Conservation (phyloP, 92 coral and sea anemone species). For the Zoanthus solanderi region DNA sequence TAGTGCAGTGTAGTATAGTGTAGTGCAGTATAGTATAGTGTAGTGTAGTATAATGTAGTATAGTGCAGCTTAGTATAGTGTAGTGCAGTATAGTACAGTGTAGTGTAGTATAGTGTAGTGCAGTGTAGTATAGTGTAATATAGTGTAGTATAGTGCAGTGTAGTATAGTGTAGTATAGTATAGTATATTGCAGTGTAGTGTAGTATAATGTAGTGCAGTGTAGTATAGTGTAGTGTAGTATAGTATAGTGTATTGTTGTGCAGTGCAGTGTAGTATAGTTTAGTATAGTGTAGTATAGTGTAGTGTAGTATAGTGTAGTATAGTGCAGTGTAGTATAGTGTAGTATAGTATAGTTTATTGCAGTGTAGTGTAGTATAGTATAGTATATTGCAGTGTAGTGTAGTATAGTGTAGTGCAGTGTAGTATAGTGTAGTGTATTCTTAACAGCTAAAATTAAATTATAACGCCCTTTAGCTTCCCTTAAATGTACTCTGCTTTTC, state of each 20-base stretch:
- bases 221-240: not conserved
- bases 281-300: constrained; percentile 9
- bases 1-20: not conserved
- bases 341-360: no score
- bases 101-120: not conserved
- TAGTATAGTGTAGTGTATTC: no score
- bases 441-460: no score
- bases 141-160: not conserved
- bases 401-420: no score
- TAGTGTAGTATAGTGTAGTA: constrained; percentile 9
- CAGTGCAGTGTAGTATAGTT: not conserved
- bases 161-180: not conserved
- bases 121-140: not conserved
- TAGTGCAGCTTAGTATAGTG: not conserved
- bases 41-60: not conserved
- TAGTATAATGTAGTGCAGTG: not conserved
- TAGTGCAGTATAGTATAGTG: not conserved
- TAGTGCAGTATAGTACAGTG: not conserved
- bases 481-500: no score
- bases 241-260: not conserved
- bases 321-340: not conserved
- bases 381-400: no score
- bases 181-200: not conserved
- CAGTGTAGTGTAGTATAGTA: no score
- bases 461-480: no score